Evolutionary conservation across 2,888 invertebrate species (phyloP).

Genomic region (Coelopa pilipes): DNA sequence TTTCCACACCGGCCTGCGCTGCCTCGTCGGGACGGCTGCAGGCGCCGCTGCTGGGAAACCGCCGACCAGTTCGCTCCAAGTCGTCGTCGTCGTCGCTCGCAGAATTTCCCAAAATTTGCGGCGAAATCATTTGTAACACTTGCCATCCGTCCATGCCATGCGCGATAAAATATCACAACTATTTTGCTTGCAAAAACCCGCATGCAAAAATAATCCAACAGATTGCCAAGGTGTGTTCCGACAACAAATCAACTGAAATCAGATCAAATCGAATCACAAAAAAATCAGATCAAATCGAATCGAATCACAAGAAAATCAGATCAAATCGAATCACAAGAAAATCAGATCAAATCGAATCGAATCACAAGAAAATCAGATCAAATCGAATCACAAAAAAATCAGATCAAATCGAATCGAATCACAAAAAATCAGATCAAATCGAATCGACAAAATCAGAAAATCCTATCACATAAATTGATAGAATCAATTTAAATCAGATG

Average conservation of each 20-base stretch:
- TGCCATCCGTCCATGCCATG: constrained; percentile 68
- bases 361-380: not conserved
- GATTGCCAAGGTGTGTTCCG: constrained; percentile 64
- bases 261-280: constrained; percentile 10
- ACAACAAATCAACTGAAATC: not conserved
- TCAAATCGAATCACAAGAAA: constrained; percentile 12
- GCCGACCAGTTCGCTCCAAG: constrained; percentile 57
- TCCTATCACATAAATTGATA: constrained; percentile 3
- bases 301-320: not conserved
- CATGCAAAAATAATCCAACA: constrained; percentile 66
- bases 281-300: not conserved
- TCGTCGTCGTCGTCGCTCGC: constrained; percentile 53
- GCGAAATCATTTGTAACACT: constrained; percentile 63
- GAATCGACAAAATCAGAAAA: not conserved
- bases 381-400: constrained; percentile 15
- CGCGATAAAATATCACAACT: constrained; percentile 68
- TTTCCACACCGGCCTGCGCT: constrained; percentile 21
- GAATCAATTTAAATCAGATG: no score
- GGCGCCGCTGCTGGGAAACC: constrained; percentile 45
- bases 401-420: not conserved
- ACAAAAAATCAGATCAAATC: not conserved
- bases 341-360: not conserved
- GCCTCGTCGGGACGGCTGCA: constrained; percentile 34
- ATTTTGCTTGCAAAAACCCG: constrained; percentile 67
- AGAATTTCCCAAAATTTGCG: constrained; percentile 58